Evolutionary conservation across 2,888 invertebrate species (phyloP).

Genomic region (Empis livida): DNA sequence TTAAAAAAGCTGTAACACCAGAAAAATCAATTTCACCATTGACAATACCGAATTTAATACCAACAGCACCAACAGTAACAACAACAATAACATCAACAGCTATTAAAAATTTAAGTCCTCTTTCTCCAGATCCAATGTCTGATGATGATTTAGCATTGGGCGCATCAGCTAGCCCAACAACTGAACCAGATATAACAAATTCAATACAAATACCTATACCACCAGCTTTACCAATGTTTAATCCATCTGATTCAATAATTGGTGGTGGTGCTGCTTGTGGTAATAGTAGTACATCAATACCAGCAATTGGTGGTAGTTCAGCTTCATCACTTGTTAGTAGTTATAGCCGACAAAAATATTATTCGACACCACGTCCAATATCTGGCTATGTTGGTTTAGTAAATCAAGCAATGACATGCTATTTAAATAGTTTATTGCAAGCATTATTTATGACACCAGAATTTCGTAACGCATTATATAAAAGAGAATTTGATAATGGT

Average conservation of each 20-base stretch:
- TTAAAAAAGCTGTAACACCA: background rate
- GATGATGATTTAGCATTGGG: constrained; percentile 15
- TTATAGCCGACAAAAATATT: background rate
- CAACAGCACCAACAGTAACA: constrained; percentile 9
- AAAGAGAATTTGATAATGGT: constrained; percentile 64
- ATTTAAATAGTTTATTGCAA: constrained; percentile 77
- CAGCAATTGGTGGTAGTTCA: constrained; percentile 10
- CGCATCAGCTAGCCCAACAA: constrained; percentile 36
- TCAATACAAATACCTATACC: constrained; percentile 4
- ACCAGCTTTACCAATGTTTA: constrained; percentile 11
- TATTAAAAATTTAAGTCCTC: constrained; percentile 22
- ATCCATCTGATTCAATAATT: constrained; percentile 8
- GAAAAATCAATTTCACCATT: constrained; percentile 8
- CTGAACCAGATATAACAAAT: constrained; percentile 22
- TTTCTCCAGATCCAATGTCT: constrained; percentile 21
- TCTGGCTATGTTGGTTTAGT: constrained; percentile 60
- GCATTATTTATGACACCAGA: constrained; percentile 86
- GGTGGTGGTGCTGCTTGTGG: constrained; percentile 4
- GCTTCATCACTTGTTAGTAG: constrained; percentile 5
- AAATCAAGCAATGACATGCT: constrained; percentile 88
- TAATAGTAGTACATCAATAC: constrained; percentile 10
- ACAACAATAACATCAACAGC: constrained; percentile 3
- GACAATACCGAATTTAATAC: constrained; percentile 6
- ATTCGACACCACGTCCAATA: constrained; percentile 12
- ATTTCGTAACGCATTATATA: constrained; percentile 76